Base-by-base conservation (phyloP, 2,113 vertebrate genomes). In the Myotis davidii region DNA sequence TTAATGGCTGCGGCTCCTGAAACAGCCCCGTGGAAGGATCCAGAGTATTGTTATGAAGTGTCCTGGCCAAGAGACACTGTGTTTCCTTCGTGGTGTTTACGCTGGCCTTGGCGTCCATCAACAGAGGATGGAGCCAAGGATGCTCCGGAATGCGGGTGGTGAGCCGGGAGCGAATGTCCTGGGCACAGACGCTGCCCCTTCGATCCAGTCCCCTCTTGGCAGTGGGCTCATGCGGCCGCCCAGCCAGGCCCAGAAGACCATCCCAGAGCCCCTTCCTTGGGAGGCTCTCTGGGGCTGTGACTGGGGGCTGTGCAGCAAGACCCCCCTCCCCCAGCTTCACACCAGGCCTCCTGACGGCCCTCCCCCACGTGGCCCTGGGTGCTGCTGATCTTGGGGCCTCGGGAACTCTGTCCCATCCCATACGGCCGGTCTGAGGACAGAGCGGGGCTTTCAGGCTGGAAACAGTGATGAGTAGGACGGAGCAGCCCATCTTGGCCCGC, bases 31-130 rank as follows among this genome's bases (percentile, higher is more conserved):
- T 32, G 48, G 85, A 93, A 81, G 50, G 78, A 70, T 94, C 67
- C 87, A 78, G 94, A 93, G 83, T 72, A 92, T 91, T 95, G 96
- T 92, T 84, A 64, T 5, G 73, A 72, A 37, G 45, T 5, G 21
- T 91, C 70, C 54, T 65, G 1, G 78, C 97, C 97, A 96, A 88
- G 92, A 96, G 96, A 96, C 97, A 77, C 56, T 78, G 70, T 86
- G 96, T 96, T 98, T 97, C 88, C 64, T 92, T 86, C 2, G 16
- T 16, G 27, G 54, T 96, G 95, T 97, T 98, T 97, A 94, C 32
- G 52, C 96, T 86, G 94, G 85, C 88, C 88, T 90, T 94, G 96
- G 88, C 79, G 5, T 23, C 64, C 61, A 16, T 8, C 16, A 6
- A 3, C 25, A 42, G 78, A 23, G 25, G 32, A 16, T n/a, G 20